Evolutionary conservation across 2,797 vertebrate species (phyloP).

Genomic region (Enteromius trimaculatus): DNA sequence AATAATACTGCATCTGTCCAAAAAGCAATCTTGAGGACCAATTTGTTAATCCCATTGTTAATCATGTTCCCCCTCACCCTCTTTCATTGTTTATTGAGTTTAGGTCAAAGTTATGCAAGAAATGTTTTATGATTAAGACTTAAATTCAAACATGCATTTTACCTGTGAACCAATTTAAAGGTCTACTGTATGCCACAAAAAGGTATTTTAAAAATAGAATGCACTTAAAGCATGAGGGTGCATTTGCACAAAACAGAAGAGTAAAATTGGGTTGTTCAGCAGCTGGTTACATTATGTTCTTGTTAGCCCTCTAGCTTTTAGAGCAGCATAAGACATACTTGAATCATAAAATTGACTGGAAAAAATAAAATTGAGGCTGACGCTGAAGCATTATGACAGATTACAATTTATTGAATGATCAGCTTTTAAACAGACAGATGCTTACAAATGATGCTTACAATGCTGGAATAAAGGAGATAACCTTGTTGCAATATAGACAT

Average conservation of each 20-base stretch:
- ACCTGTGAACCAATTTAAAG: not conserved
- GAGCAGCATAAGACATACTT: not conserved
- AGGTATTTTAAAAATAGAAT: not conserved
- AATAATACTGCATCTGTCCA: slow-evolving; percentile 1
- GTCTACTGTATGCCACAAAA: not conserved
- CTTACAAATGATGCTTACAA: slow-evolving; percentile 15
- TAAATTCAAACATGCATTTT: not conserved
- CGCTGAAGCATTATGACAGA: not conserved
- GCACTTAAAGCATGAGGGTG: not conserved
- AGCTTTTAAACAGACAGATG: slow-evolving; percentile 22
- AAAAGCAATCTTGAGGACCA: slow-evolving; percentile 19
- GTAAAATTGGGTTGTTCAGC: slow-evolving; percentile 2
- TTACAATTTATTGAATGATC: slow-evolving; percentile 42
- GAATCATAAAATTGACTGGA: not conserved
- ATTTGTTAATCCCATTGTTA: slow-evolving; percentile 16
- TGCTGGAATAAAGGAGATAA: slow-evolving; percentile 1
- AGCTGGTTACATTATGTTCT: slow-evolving; percentile 19
- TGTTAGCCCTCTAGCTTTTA: not conserved
- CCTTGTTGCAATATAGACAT: slow-evolving; percentile 7
- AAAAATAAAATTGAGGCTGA: slow-evolving; percentile 5
- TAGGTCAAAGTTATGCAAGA: not conserved
- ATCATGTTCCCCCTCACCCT: not conserved
- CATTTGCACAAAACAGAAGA: slow-evolving; percentile 9
- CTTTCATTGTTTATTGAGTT: not conserved
- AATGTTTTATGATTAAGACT: not conserved